Conservation (phyloP, 2,888 invertebrate species). For the Sabatieria punctata region DNA sequence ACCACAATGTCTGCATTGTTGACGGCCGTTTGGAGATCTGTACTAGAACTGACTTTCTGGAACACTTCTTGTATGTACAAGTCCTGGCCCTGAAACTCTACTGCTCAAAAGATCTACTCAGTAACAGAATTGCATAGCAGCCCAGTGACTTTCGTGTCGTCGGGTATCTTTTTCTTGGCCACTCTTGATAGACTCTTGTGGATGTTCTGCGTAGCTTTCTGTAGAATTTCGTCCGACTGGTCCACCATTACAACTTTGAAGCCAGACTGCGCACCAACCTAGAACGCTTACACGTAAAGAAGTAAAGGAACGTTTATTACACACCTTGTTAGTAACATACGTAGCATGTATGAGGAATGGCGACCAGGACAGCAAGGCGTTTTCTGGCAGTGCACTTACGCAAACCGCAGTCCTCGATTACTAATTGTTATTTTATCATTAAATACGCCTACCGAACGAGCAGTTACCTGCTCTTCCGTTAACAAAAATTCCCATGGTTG, state of each 20-base stretch:
- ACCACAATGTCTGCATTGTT: constrained; percentile 55
- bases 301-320: not conserved
- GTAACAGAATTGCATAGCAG: not conserved
- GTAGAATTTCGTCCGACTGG: constrained; percentile 49
- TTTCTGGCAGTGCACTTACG: too few species aligned
- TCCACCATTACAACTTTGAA: constrained; percentile 66
- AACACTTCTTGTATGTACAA: constrained; percentile 50
- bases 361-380: not conserved
- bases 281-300: constrained; percentile 7
- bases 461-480: too few species aligned
- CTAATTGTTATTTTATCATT: too few species aligned
- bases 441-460: too few species aligned
- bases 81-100: constrained; percentile 39
- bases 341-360: not conserved
- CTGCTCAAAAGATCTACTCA: constrained; percentile 3
- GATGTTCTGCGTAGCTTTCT: constrained; percentile 54
- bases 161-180: constrained; percentile 50
- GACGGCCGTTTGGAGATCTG: constrained; percentile 46
- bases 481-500: too few species aligned
- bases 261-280: constrained; percentile 69
- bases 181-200: constrained; percentile 52
- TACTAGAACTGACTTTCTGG: constrained; percentile 45
- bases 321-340: not conserved
- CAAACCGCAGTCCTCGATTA: too few species aligned
- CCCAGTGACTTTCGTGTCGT: constrained; percentile 28